Base-by-base conservation (phyloP, 2,113 vertebrate species). In the Corydoras sp. region DNA sequence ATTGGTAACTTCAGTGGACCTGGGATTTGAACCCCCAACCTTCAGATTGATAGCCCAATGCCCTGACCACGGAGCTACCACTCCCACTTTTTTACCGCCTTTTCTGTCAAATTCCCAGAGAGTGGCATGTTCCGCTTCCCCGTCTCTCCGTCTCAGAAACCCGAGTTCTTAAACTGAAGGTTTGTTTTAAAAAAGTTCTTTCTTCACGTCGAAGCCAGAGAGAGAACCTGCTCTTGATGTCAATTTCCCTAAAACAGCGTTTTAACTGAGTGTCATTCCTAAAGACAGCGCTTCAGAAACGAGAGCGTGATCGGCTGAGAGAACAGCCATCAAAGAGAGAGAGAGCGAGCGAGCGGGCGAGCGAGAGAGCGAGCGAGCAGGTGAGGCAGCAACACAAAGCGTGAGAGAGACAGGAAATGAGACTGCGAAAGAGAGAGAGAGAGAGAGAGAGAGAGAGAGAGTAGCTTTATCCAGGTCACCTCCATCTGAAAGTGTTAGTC, bases 221-320 rank as follows among this genome's bases (percentile, higher is more conserved):
- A 32, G 53, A 67, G 30, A 55, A 18, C 4, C 18, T 24, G 35
- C 49, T 54, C 50, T 54, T 10, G 29, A 66, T 53, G 31, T 55
- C 30, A 66, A 32, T 54, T 66, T 66, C 29, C 63, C 3, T 66
- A 29, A 66, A 66, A 54, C 65, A 53, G 29, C 65, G 31, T 12
- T n/a, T 32, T 55, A 24, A 8, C 13, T 53, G 24, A 55, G 49
- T 31, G 65, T 31, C 65, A 66, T 31, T 55, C 49, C 50, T 12
- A 4, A 12, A 55, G 65, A 35, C 30, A 13, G 13, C 65, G 53
- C 29, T 32, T n/a, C 30, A 54, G 30, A 66, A 50, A 31, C 29
- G 30, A n/a, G 29, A 66, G 50, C 7, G 53, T 66, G 51, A 66
- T 66, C 24, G 65, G 54, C 51, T 31, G 51, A 54, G 49, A 31